These are phyloP conservation scores for Amazonetta brasiliensis DNA, from an alignment of 2,797 vertebrate species.

Conservation along the genomic window DNA sequence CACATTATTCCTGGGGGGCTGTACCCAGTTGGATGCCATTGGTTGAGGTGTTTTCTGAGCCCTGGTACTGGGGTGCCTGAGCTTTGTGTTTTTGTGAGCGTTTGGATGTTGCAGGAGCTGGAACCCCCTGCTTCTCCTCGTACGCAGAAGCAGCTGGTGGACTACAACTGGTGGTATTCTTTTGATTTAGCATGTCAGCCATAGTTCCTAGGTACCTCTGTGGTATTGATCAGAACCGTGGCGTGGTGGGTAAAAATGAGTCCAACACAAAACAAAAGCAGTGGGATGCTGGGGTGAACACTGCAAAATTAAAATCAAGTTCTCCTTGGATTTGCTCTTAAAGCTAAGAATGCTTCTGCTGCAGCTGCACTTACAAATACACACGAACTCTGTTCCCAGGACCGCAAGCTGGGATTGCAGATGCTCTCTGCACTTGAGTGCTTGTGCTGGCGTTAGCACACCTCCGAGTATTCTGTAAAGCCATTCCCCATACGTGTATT, in stretches of 20 bases:
- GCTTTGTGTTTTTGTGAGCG: neutral
- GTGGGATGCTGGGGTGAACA: neutral
- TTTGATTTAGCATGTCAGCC: neutral
- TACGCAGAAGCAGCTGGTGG: neutral
- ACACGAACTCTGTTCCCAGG: neutral
- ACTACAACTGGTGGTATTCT: neutral
- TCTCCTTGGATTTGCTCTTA: neutral
- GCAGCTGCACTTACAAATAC: neutral
- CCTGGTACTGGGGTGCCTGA: neutral
- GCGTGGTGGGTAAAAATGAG: neutral
- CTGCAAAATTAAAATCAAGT: neutral
- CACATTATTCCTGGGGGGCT: neutral
- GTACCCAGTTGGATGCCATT: neutral
- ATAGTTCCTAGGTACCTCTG: neutral
- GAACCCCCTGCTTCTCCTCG: neutral
- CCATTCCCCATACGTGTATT: fast-evolving
- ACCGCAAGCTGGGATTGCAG: neutral
- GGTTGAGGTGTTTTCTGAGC: neutral
- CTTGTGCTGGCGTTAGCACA: neutral
- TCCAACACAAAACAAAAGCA: neutral
- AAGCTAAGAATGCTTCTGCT: neutral
- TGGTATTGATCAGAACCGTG: neutral
- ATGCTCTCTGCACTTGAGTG: neutral
- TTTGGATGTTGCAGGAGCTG: neutral
- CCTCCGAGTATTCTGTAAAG: neutral